Evolutionary conservation across 1,140 invertebrate genomes (phyloP), one percentile per base, ranked within the genome.

Genomic region (Hydropsyche tenuis): DNA sequence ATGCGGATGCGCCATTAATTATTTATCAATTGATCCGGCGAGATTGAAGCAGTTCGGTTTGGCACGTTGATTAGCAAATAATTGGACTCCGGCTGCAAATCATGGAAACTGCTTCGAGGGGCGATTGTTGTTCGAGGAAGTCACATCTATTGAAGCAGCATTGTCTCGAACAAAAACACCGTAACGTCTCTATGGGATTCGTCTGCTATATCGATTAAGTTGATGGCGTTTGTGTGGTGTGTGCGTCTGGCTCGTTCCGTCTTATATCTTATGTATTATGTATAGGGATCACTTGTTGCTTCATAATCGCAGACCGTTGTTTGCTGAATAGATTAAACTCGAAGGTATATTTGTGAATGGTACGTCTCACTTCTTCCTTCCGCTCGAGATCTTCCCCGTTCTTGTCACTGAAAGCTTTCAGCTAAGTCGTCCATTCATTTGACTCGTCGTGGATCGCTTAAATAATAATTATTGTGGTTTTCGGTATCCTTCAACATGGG

Each of bases 241-340:
- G 30, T 37, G 30, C 30, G 30, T 37, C 30, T 37, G 30, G 30
- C 9, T 37, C 30, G 30, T 3, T 37, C 30, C 9, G n/a, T n/a
- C n/a, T 9, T 37, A 37, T 37, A 3, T 37, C 30, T 37, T 37
- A 37, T 37, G 9, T 9, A 37, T 37, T 37, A 37, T 37, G 30
- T 37, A 37, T 37, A 37, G 30, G 30, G 30, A 37, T 25, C 56
- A 60, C 56, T 60, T 60, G 56, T 60, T 60, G 56, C 56, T 60
- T 20, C 20, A 20, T 60, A 60, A 60, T 60, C 56, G 56, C 56
- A 60, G 56, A 60, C 56, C n/a, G 56, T 60, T 60, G 56, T 60
- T 60, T 60, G 56, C 56, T 12, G 56, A 60, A 60, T 60, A 60
- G 56, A 60, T 60, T 60, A 60, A 60, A 60, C 56, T 60, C 56